Base-by-base conservation (phyloP, 2,888 invertebrate genomes). In the Elgonia sp. region DNA sequence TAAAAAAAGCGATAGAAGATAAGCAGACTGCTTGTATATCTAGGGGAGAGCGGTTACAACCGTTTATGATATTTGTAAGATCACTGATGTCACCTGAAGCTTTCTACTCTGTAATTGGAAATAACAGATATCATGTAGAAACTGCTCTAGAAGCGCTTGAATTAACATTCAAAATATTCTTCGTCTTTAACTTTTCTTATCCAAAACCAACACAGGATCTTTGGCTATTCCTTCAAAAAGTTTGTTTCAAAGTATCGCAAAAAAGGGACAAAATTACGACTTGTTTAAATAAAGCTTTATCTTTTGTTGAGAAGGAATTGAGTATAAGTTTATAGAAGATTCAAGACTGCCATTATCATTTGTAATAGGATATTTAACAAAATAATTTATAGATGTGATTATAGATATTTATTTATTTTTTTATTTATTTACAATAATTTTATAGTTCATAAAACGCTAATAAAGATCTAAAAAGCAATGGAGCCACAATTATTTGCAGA, bases 191-290 rank as follows among this genome's bases (percentile, higher is more conserved):
- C n/a, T 60, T 60, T 16, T 20, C 29, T 14, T 60, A 21, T 60
- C 60, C 60, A 29, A 20, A 60, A 60, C 29, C 60, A 21, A 60
- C 21, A 1, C 21, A 20, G 10, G 10, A 60, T 12, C 8, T 60
- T 60, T 60, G 60, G 60, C 0, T 60, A 60, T 60, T 60, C 9
- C 10, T 60, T 10, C 60, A 60, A 60, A 60, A 55, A 55, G 55
- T 55, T 7, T 55, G 55, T 18, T 55, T 16, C 46, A 10, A 46
- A 16, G 16, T n/a, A 55, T 9, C 18, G 55, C n/a, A 18, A 18
- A 55, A 55, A 55, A 1, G 55, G 3, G 46, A 55, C n/a, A 55
- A 55, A 55, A 18, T 55, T 18, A 16, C 18, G 2, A n/a, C 55
- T n/a, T 12, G 16, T n/a, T 8, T 55, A 9, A 55, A 55, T n/a